phyloP scores from a whole-genome alignment of 2,888 invertebrate species.

The Pammene fasciana region DNA sequence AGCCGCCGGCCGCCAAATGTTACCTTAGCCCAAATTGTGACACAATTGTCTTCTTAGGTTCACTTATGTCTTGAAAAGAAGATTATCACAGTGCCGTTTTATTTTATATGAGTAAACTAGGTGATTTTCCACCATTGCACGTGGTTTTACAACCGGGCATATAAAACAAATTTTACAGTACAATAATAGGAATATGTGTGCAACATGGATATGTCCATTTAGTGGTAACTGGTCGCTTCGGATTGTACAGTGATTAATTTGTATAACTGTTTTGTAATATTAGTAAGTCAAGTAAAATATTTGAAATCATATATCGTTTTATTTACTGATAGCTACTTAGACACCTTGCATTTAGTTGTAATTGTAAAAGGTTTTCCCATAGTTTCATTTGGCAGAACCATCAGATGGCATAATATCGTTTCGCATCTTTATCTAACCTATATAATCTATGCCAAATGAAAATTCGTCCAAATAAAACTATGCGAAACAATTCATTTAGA shows the following conservation, averaged over 20 bases:
- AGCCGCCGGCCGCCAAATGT: too few species aligned
- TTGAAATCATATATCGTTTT: slow-evolving; percentile 51
- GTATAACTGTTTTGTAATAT: slow-evolving; percentile 79
- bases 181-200: slow-evolving; percentile 23
- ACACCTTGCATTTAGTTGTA: neutral
- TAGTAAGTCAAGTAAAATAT: slow-evolving; percentile 70
- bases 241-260: slow-evolving; percentile 76
- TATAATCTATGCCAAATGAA: too few species aligned
- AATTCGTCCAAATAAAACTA: too few species aligned
- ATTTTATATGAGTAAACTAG: neutral
- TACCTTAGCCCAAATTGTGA: too few species aligned
- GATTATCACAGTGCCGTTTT: too few species aligned
- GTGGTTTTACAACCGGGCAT: neutral
- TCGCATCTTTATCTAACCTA: too few species aligned
- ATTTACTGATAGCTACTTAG: neutral
- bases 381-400: too few species aligned
- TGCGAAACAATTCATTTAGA: too few species aligned
- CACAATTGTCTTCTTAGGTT: neutral
- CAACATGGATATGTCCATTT: slow-evolving; percentile 50
- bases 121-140: neutral
- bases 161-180: slow-evolving; percentile 45
- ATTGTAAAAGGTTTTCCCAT: too few species aligned
- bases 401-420: too few species aligned
- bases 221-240: slow-evolving; percentile 60
- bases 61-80: neutral